Evolutionary conservation across 2,888 invertebrate species (phyloP).

Genomic region (Oscheius onirici): DNA sequence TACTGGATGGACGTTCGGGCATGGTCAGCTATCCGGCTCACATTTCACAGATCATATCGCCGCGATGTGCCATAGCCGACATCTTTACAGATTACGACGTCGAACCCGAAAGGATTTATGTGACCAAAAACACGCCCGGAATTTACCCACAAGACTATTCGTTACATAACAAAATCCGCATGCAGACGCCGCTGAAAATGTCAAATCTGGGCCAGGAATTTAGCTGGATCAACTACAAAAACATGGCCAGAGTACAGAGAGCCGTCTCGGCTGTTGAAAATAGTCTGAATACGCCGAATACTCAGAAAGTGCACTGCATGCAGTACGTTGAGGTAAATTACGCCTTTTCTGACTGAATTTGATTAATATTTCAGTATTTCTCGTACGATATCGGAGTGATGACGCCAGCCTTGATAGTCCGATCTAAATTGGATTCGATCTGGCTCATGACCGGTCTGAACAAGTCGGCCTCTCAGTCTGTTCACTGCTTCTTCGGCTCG

Average conservation of each 20-base stretch:
- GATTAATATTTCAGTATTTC: slow-evolving; percentile 7
- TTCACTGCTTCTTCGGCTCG: slow-evolving; percentile 4
- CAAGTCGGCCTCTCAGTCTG: not conserved
- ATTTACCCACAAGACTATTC: not conserved
- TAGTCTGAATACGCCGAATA: not conserved
- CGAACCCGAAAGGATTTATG: not conserved
- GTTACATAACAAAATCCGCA: not conserved
- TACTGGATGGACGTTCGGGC: slow-evolving; percentile 11
- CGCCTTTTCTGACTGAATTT: not conserved
- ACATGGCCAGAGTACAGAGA: not conserved
- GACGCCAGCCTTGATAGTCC: slow-evolving; percentile 14
- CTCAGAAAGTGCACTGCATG: not conserved
- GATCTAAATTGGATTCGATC: slow-evolving; percentile 2
- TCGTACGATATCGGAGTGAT: slow-evolving; percentile 10
- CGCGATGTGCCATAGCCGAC: slow-evolving; percentile 3
- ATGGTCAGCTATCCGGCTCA: slow-evolving; percentile 15
- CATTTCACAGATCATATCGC: slow-evolving; percentile 8
- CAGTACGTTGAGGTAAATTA: slow-evolving; percentile 25
- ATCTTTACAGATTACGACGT: not conserved
- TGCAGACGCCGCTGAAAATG: slow-evolving; percentile 5
- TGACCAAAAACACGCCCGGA: slow-evolving; percentile 1
- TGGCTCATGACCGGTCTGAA: slow-evolving; percentile 16
- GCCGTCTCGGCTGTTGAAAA: not conserved
- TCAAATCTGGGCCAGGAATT: not conserved
- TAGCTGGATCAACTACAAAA: slow-evolving; percentile 5